Evolutionary conservation across 2,888 invertebrate species (phyloP).

Genomic region (Chalcosyrphus nemorum): DNA sequence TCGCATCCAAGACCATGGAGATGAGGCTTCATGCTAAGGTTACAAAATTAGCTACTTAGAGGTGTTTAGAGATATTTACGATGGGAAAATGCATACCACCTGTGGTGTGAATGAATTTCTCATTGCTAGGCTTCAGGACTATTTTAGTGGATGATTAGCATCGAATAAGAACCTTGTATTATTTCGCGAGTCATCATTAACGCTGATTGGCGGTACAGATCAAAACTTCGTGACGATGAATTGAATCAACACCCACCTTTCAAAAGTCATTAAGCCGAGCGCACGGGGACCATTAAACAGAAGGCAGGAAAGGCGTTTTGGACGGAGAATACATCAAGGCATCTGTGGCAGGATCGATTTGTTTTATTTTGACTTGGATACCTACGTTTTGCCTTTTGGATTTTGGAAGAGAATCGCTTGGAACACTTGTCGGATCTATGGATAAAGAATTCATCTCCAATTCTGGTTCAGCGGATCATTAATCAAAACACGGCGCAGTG

Average conservation of each 20-base stretch:
- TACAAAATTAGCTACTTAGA: constrained; percentile 50
- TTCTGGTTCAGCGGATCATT: constrained; percentile 44
- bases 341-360: constrained; percentile 43
- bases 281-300: constrained; percentile 22
- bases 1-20: too few species aligned
- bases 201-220: constrained; percentile 22
- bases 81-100: constrained; percentile 34
- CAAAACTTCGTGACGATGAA: constrained; percentile 29
- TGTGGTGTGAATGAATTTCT: constrained; percentile 43
- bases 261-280: constrained; percentile 21
- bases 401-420: background rate
- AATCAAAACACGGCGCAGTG: constrained; percentile 50
- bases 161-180: constrained; percentile 33
- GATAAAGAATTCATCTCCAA: constrained; percentile 27
- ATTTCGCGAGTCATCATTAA: constrained; percentile 49
- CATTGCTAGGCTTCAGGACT: background rate
- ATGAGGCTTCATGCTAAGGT: constrained; percentile 16
- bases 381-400: too few species aligned
- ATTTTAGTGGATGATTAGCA: background rate
- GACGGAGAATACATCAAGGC: constrained; percentile 2
- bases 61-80: constrained; percentile 62
- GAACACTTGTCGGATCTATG: constrained; percentile 42
- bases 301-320: constrained; percentile 4
- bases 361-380: constrained; percentile 19
- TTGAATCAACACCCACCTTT: constrained; percentile 56